Evolutionary conservation across 1,140 invertebrate species (phyloP), one percentile per base, ranked within the genome.

Genomic region (Zaprionus africanus): DNA sequence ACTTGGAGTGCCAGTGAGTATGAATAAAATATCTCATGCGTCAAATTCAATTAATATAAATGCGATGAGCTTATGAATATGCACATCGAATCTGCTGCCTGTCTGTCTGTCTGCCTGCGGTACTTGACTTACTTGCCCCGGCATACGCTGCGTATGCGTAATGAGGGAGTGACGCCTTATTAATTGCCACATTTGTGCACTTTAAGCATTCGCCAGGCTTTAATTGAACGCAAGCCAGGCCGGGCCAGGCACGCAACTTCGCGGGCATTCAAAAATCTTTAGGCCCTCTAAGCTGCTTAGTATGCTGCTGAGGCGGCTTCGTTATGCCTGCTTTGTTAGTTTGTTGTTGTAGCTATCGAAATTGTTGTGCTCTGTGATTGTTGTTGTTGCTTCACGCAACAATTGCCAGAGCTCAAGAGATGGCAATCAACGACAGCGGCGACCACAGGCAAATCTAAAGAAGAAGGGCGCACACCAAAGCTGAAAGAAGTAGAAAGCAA

Each of bases 31-130:
- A 88, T 88, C 85, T 84, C 84, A 74, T 76, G 84, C 90, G 80
- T 91, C 78, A 86, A 91, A 91, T 91, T 91, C 76, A 91, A 91
- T 91, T 85, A 91, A 90, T 87, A 90, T 86, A 83, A 90, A 91
- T 91, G 81, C 65, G 19, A 65, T 53, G 59, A 51, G 85, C 79
- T 79, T 79, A 90, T 82, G 78, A 79, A 77, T 86, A 86, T 86
- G 79, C 76, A 71, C 58, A 62, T 46, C 41, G 41, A 46, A 46
- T 75, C 46, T 59, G 69, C 19, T 72, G 56, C 60, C 57, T 71
- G 28, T 17, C 57, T 71, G 28, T 17, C 56, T 12, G 28, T 12
- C 9, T 65, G 49, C 19, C n/a, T 41, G 49, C 24, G 7, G 26
- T 62, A 69, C 82, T 85, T 81, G 82, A 84, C 78, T 83, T 84